Base-by-base conservation (phyloP, 2,113 vertebrate species). In the Halcyon senegalensis region DNA sequence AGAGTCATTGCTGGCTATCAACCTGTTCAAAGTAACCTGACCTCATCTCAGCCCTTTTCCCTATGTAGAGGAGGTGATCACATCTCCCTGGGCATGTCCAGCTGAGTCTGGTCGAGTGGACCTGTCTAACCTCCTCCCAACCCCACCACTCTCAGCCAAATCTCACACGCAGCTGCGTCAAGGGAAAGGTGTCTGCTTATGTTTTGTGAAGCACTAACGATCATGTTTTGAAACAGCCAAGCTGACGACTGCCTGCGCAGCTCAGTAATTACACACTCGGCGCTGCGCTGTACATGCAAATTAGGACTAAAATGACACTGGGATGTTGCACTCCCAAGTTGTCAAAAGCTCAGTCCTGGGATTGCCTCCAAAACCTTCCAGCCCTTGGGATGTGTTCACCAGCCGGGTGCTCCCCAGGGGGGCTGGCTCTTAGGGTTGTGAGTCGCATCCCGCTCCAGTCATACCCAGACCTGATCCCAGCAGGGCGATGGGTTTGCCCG, bases 331-430 rank as follows among this genome's bases (percentile, higher is more conserved):
- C 4, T 81, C 90, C 70, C 69, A 23, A 33, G 43, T 4, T 74
- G 64, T 55, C 72, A 53, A 73, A 72, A 53, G 28, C 88, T 76
- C 35, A 8, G 51, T 11, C 13, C 85, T 50, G 75, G 60, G 37
- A 35, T 64, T 59, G 35, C 60, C 80, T 83, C 81, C 90, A 78
- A 73, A 58, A 18, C 43, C 21, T 44, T n/a, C 56, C 78, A 64
- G 41, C 2, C 15, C 60, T 64, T 66, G 72, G 74, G 69, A 58
- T 3, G 2, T 1, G 0, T 19, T 89, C 3, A 0, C 59, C 0
- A 2, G 60, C 46, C 0, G 1, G 20, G 53, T 0, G 1, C 11
- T 37, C 53, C 28, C 10, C 0, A 0, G 33, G 20, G 56, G 13
- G 14, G 27, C 3, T 41, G 48, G 3, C 16, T 51, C 48, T 16